Base-by-base conservation (phyloP, 1,140 invertebrate genomes). In the Nephotettix cincticeps region DNA sequence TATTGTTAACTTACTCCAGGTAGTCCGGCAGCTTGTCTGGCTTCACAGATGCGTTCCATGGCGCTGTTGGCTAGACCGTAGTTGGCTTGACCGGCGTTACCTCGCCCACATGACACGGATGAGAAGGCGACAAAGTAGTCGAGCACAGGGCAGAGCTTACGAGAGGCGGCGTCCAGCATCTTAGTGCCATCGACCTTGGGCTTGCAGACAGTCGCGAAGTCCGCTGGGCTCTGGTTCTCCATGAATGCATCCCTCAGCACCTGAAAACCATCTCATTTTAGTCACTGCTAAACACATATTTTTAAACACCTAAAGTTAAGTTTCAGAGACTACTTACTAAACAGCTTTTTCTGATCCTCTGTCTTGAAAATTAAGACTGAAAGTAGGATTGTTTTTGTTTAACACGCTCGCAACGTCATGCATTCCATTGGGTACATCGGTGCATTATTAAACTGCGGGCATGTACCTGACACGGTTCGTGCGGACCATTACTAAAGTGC, bases 61-160 rank as follows among this genome's bases (percentile, higher is more conserved):
- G 91, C 90, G 0, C 95, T 97, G 82, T 99, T 99, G 27, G 97
- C 95, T 73, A 94, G 86, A 66, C 96, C 97, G 79, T 99, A 99
- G 83, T 99, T 99, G 23, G 90, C 88, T 83, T 99, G 97, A 1
- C 97, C 97, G 69, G 90, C 86, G 82, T 99, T 99, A 69, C 97
- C 97, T 68, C 95, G 88, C 9, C 96, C 97, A 81, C 95, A 96
- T 17, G 93, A 93, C 21, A 99, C 90, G 23, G 94, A 97, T 14
- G 97, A 99, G 83, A 99, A 99, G 14, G 89, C 91, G 9, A 96
- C 92, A 79, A 98, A 99, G 82, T 95, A 93, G 74, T 97, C 93
- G 63, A 97, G 80, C 61, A 91, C 83, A 0, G 91, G 88, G 74
- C 93, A 94, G 36, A 90, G 78, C 65, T 87, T 84, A 28, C 96